Conservation (phyloP, 2,113 vertebrate genomes). For the Ctenodactylus gundi region DNA sequence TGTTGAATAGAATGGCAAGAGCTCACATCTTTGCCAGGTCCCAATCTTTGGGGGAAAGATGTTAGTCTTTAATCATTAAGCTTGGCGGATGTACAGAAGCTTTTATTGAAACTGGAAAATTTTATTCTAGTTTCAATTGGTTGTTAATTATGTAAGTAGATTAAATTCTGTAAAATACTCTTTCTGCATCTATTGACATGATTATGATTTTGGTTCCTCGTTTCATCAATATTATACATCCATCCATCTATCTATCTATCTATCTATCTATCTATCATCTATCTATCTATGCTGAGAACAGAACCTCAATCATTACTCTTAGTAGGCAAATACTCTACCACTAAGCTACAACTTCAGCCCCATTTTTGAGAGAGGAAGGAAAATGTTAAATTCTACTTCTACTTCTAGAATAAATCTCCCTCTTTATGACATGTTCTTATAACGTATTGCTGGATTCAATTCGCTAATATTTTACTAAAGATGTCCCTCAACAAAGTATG, state of each 20-base stretch:
- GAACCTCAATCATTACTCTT: too few relatives aligned
- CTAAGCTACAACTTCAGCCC: too few relatives aligned
- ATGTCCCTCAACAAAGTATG: too few relatives aligned
- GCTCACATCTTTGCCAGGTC: background rate
- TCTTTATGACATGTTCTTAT: background rate
- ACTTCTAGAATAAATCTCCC: background rate
- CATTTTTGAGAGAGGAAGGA: too few relatives aligned
- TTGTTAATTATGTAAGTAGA: background rate
- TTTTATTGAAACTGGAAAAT: background rate
- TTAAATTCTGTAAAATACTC: background rate
- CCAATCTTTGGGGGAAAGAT: background rate
- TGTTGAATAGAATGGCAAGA: background rate
- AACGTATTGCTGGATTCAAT: too few relatives aligned
- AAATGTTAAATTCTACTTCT: background rate
- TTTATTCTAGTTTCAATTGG: background rate
- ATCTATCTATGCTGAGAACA: too few relatives aligned
- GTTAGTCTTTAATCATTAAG: background rate
- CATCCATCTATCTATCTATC: too few relatives aligned
- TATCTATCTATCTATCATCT: too few relatives aligned
- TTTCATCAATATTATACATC: background rate
- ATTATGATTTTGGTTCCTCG: background rate
- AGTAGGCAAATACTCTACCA: too few relatives aligned
- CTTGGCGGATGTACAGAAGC: background rate
- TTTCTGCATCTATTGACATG: too few relatives aligned
- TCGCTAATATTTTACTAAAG: too few relatives aligned